These are phyloP conservation scores for Prunella fulvescens DNA, from an alignment of 2,113 vertebrate species.

Conservation along the genomic window DNA sequence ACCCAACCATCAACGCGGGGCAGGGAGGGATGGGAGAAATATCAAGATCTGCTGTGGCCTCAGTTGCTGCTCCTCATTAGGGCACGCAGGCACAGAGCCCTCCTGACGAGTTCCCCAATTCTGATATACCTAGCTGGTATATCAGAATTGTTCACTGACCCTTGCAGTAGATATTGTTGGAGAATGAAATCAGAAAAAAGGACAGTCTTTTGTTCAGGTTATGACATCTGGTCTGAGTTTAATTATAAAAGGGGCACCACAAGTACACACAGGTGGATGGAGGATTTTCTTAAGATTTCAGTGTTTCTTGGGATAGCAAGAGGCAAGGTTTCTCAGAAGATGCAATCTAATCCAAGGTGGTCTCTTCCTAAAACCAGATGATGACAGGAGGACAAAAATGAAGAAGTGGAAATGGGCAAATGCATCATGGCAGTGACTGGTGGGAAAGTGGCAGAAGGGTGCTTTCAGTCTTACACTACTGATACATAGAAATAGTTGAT, in stretches of 20 bases:
- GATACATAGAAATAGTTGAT: neutral
- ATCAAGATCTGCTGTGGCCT: neutral
- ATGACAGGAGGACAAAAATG: neutral
- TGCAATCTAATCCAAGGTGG: accelerated
- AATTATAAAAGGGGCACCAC: neutral
- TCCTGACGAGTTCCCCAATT: neutral
- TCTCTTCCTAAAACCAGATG: neutral
- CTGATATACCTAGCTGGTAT: neutral
- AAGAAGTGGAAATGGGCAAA: neutral
- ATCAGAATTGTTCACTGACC: neutral
- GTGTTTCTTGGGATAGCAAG: neutral
- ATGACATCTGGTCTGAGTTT: neutral
- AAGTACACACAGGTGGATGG: neutral
- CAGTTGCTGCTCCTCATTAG: neutral
- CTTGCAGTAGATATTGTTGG: neutral
- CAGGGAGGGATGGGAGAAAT: neutral
- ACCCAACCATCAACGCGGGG: neutral
- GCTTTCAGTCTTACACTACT: neutral
- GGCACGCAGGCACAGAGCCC: neutral
- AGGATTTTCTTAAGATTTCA: neutral
- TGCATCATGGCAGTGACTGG: neutral
- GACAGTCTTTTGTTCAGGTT: neutral
- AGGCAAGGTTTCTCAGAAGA: neutral
- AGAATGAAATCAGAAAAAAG: neutral
- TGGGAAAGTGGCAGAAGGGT: neutral